phyloP scores from a whole-genome alignment of 2,113 vertebrate species.

The Chaenogobius annularis region DNA sequence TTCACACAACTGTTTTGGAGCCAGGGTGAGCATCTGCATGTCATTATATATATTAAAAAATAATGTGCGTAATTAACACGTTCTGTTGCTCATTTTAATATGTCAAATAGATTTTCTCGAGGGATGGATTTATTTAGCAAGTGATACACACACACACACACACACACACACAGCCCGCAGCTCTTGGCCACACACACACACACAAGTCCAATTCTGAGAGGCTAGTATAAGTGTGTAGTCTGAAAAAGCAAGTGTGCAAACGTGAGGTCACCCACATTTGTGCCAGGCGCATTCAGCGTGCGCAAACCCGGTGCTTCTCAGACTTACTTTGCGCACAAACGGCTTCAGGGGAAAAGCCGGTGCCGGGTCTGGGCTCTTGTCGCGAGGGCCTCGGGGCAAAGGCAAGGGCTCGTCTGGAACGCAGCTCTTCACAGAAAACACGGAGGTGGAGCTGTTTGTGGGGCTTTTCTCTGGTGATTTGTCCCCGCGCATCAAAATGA shows the following conservation, averaged over 20 bases:
- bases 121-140: no score
- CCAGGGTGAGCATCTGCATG: neutral
- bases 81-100: no score
- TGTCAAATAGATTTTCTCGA: no score
- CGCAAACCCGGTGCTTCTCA: no score
- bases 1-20: neutral
- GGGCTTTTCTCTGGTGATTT: neutral
- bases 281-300: no score
- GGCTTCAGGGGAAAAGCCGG: neutral
- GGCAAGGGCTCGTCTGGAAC: neutral
- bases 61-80: no score
- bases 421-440: neutral
- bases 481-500: neutral
- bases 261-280: no score
- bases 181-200: neutral
- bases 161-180: no score
- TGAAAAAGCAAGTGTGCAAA: no score
- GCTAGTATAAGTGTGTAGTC: no score
- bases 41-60: no score
- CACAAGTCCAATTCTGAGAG: neutral
- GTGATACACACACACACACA: neutral
- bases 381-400: neutral
- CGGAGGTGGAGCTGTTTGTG: neutral
- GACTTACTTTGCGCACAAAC: no score
- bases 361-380: neutral